These are phyloP conservation scores for Adelges cooleyi DNA, from an alignment of 1,140 invertebrate species.

Conservation along the genomic window DNA sequence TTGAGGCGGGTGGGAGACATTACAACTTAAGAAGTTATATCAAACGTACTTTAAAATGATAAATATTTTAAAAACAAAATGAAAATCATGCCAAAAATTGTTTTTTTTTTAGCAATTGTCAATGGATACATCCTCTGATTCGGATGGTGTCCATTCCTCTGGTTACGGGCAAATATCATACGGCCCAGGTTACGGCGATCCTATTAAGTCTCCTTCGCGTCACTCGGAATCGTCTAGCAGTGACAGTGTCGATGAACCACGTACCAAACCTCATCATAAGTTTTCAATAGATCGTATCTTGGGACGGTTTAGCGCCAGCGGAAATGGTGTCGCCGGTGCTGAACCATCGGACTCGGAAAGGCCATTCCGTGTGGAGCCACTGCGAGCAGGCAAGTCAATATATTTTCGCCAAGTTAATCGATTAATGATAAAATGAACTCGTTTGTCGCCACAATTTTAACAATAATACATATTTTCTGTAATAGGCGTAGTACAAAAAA, in stretches of 20 bases:
- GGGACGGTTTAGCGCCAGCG: background rate
- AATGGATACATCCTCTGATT: conserved; percentile 18
- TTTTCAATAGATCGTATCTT: conserved; percentile 14
- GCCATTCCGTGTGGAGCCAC: background rate
- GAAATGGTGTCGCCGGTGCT: background rate
- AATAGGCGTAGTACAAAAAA: too few species aligned
- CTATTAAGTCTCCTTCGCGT: background rate
- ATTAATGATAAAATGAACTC: too few species aligned
- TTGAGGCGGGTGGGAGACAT: too few species aligned
- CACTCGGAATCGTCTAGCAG: conserved; percentile 4
- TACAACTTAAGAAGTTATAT: too few species aligned
- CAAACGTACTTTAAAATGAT: too few species aligned
- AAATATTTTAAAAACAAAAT: too few species aligned
- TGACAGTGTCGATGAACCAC: background rate
- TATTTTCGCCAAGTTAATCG: too few species aligned
- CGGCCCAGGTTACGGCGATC: background rate
- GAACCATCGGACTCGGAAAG: background rate
- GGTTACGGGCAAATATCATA: background rate
- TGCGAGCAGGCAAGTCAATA: too few species aligned
- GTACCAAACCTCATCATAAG: background rate
- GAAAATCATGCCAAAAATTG: too few species aligned
- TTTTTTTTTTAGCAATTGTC: too few species aligned
- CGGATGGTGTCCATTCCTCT: background rate
- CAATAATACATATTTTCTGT: too few species aligned
- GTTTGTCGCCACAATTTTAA: too few species aligned